Evolutionary conservation across 2,113 vertebrate genomes (phyloP).

Genomic region (Martes martes): DNA sequence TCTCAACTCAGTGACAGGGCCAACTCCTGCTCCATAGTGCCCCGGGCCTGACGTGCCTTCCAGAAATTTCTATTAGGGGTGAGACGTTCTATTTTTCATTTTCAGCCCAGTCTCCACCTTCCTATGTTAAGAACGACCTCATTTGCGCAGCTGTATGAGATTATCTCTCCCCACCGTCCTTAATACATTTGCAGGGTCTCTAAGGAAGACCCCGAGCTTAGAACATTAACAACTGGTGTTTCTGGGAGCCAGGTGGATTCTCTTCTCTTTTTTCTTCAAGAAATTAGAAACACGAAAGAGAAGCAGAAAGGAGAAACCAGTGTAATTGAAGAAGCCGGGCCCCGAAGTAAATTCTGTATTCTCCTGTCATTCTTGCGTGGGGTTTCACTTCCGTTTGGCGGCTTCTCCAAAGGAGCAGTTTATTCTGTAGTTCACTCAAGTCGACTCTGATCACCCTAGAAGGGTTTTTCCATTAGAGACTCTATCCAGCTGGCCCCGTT

Average conservation of each 20-base stretch:
- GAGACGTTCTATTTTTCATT: not conserved
- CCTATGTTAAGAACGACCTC: not conserved
- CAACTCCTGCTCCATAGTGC: not conserved
- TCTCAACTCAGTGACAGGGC: not conserved
- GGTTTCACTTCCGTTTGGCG: not conserved
- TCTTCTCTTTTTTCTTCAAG: not conserved
- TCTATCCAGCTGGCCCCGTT: conserved; percentile 96
- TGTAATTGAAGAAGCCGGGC: not conserved
- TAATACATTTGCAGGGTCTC: not conserved
- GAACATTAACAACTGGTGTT: not conserved
- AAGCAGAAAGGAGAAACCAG: not conserved
- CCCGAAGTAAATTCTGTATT: not conserved
- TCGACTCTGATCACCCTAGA: not conserved
- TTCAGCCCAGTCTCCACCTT: not conserved
- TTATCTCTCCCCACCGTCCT: not conserved
- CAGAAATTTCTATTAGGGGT: not conserved
- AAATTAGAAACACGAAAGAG: not conserved
- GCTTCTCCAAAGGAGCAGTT: not conserved
- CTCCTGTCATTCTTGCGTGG: not conserved
- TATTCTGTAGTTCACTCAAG: not conserved
- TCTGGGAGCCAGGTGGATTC: not conserved
- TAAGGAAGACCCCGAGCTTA: not conserved
- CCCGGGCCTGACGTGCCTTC: not conserved
- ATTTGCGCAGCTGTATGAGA: not conserved
- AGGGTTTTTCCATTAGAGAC: conserved; percentile 93